A percentile compares a stretch with the other conserved stretches of the same genome.
Evolutionary conservation across 37 sponge, comb jelly and placozoan genomes (phyloP).

Genomic region (Eunapius fragilis): DNA sequence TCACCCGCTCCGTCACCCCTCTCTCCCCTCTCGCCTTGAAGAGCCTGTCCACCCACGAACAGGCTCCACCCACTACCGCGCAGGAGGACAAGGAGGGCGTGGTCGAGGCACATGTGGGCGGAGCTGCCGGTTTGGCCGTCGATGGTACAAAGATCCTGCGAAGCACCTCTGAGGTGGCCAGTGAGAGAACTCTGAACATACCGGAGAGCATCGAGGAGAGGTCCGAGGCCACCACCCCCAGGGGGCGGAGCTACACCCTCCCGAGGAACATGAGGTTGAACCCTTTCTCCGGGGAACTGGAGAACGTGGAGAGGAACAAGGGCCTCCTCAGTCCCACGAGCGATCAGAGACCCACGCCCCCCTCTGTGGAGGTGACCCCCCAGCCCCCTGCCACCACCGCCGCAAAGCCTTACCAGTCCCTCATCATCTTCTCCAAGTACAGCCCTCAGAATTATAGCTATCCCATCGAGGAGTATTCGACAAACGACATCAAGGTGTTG

Average conservation of each 20-base stretch:
- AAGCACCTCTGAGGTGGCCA: neutral
- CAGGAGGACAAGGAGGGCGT: neutral
- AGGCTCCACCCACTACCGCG: neutral
- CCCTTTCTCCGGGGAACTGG: constrained; percentile 31
- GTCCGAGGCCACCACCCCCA: neutral
- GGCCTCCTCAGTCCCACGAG: neutral
- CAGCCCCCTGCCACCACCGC: too few species aligned
- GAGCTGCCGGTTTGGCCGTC: neutral
- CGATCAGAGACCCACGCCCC: too few species aligned
- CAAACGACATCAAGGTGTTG: constrained; percentile 14
- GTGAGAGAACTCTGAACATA: neutral
- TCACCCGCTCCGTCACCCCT: neutral
- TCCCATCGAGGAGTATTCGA: neutral
- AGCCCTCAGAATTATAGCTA: neutral
- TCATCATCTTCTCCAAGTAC: neutral
- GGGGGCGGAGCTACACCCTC: neutral
- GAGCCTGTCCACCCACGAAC: neutral
- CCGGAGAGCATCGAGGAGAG: neutral
- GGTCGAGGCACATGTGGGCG: neutral
- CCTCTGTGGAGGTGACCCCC: too few species aligned
- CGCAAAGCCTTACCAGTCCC: neutral
- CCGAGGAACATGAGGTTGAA: constrained; percentile 8
- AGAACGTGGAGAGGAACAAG: neutral
- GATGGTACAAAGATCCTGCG: neutral
- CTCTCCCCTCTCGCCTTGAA: neutral